Percentiles rank a stretch among this genome's conserved stretches.
These are phyloP conservation scores for cattle (Bos taurus) DNA, from an alignment of 2,113 vertebrate species.

Conservation along the genomic window ARS-UCD2.0 NC_037340.1:22522001-22522500, in stretches of 20 bases:
- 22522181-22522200: not conserved
- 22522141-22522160: not conserved
- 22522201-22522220: not conserved
- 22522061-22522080: not conserved
- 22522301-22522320: not conserved
- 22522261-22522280: not conserved
- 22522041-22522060: not conserved
- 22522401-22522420: not conserved
- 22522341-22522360: not conserved
- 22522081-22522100: not conserved
- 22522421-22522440: not conserved
- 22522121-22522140: not conserved
- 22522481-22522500: not conserved
- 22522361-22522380: not conserved
- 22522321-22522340: not conserved
- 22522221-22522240: not conserved
- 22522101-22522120: not conserved
- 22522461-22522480: not conserved
- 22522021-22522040: not conserved
- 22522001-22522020: not conserved
- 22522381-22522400: not conserved
- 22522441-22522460: not conserved
- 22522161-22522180: not conserved
- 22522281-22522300: not conserved
- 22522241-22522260: not conserved